Base-by-base conservation (phyloP, 2,797 vertebrate species). In the Craterocephalus amniculus region DNA sequence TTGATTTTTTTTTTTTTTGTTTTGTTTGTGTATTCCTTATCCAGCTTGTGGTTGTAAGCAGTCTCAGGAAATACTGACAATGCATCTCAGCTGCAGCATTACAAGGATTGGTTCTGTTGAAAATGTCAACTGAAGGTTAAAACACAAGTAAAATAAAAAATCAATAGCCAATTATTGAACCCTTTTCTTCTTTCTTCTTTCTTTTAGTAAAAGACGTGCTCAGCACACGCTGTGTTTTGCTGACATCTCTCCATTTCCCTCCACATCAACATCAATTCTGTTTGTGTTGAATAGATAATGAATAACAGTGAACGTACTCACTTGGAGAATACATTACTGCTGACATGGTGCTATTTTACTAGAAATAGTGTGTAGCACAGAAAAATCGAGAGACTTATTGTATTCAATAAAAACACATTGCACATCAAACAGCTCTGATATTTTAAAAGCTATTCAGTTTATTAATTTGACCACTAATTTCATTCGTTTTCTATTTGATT, bases 161-260 rank as follows among this genome's bases (percentile, higher is more conserved):
- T 11, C 24, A 27, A 52, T 27, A 26, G 12, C 2, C 49, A 51
- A 51, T 24, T 11, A 52, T 12, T 27, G 4, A 11, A 52, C 22
- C 49, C 13, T 38, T 38, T 22, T 22, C 20, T 48, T 48, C 45
- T 48, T 48, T 45, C 20, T 16, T 14, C 20, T 16, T 14, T 43
- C 40, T 22, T 9, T 49, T 22, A n/a, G n/a, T 9, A 10, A 61
- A 45, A 61, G 35, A 6, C 32, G 22, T 45, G 43, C 29, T 73
- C 59, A 45, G 27, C 40, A 34, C 57, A 22, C 0, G 49, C 59
- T 55, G 26, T 32, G 36, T 58, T 68, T 61, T n/a, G 27, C 49
- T 63, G 22, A 51, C 52, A 69, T 52, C 49, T 72, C 51, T 54
- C 38, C 27, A 48, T 48, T 48, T 48, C n/a, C 45, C 56, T 6